Conservation (phyloP, 2,888 invertebrate species). For the Apamea monoglypha region DNA sequence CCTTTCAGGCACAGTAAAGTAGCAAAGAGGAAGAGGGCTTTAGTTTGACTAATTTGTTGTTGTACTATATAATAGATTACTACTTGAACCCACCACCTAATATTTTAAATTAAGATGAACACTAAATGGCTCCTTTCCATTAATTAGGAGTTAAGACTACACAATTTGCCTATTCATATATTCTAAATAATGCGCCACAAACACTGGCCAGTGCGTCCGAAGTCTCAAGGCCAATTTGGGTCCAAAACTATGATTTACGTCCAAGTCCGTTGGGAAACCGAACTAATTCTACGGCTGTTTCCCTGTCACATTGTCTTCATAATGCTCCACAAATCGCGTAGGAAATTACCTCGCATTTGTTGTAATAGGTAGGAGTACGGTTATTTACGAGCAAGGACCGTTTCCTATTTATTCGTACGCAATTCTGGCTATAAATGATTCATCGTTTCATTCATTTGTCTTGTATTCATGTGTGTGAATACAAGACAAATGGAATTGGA, state of each 20-base stretch:
- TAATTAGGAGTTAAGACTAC: not conserved
- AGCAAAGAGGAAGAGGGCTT: too few relatives aligned
- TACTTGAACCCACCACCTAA: not conserved
- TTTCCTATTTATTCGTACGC: conserved; percentile 54
- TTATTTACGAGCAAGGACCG: conserved; percentile 53
- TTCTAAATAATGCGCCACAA: conserved; percentile 16
- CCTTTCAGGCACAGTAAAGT: not conserved
- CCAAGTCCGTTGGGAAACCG: conserved; percentile 51
- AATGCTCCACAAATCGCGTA: conserved; percentile 63
- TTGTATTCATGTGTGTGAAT: conserved; percentile 26
- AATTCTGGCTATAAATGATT: conserved; percentile 46
- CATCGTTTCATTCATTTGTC: conserved; percentile 25
- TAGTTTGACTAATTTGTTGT: not conserved
- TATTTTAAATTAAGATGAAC: not conserved
- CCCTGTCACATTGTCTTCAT: conserved; percentile 62
- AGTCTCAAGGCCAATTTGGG: conserved; percentile 50
- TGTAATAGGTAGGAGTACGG: conserved; percentile 51
- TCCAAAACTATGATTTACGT: conserved; percentile 62
- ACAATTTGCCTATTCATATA: conserved; percentile 27
- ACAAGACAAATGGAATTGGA: conserved; percentile 20
- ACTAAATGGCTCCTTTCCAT: not conserved
- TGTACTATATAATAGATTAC: not conserved
- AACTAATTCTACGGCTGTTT: conserved; percentile 65
- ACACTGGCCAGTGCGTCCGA: conserved; percentile 34
- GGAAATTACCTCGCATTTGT: conserved; percentile 59